phyloP scores from a whole-genome alignment of 2,797 vertebrate genomes.

The Pantherophis alleghaniensis region DNA sequence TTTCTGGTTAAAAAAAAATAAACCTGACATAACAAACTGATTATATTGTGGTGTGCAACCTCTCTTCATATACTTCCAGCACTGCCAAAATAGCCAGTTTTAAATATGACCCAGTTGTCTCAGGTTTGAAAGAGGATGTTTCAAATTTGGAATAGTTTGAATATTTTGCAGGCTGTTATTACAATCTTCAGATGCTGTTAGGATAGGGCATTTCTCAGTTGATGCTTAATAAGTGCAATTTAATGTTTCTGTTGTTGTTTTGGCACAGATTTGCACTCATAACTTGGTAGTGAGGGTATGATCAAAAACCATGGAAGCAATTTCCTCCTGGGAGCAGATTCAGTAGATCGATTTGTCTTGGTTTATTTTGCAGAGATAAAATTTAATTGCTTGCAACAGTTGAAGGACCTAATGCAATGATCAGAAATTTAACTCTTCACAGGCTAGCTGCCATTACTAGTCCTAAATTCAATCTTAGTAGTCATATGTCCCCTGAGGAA shows the following conservation, averaged over 20 bases:
- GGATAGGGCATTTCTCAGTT: background rate
- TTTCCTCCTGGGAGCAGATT: conserved; percentile 14
- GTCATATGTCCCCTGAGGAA: background rate
- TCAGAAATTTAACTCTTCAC: background rate
- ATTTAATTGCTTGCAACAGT: background rate
- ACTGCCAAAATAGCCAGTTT: background rate
- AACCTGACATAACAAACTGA: background rate
- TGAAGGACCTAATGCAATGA: background rate
- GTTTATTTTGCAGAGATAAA: background rate
- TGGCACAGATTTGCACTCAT: conserved; percentile 13
- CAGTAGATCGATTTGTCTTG: background rate
- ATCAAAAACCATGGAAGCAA: background rate
- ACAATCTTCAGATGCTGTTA: background rate
- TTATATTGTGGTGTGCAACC: background rate
- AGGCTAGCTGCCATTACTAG: background rate
- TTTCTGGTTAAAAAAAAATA: background rate
- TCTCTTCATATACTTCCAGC: background rate
- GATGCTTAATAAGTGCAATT: background rate
- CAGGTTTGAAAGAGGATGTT: background rate
- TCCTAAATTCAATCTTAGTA: background rate
- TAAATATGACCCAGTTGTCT: background rate
- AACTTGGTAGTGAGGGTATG: background rate
- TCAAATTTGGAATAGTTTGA: background rate
- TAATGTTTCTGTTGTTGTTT: background rate
- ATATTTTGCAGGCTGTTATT: background rate